Percentiles rank a stretch among this genome's conserved stretches.
These are phyloP conservation scores for Lycopodina hypogea DNA, from an alignment of 37 sponge, comb jelly and placozoan species.

Conservation along the genomic window DNA sequence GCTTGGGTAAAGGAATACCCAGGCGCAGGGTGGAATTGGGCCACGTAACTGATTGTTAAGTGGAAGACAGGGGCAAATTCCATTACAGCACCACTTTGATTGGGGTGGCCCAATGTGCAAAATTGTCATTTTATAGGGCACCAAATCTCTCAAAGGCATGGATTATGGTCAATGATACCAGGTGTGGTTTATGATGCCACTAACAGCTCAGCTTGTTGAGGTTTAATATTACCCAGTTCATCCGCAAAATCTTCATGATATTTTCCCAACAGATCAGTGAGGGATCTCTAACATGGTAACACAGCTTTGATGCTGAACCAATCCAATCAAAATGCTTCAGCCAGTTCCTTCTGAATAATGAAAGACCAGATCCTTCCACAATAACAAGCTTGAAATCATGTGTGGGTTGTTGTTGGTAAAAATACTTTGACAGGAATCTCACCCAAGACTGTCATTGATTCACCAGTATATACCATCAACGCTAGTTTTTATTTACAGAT, in stretches of 20 bases:
- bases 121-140: neutral
- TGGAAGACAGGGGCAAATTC: no score
- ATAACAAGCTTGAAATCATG: neutral
- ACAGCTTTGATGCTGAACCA: no score
- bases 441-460: neutral
- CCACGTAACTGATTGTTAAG: no score
- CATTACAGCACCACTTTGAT: slow-evolving; percentile 40
- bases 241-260: no score
- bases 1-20: no score
- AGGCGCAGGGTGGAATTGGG: no score
- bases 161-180: neutral
- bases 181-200: neutral
- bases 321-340: neutral
- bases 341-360: slow-evolving; percentile 25
- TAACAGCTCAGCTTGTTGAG: neutral
- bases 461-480: neutral
- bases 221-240: neutral
- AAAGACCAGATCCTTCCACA: no score
- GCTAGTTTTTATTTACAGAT: neutral
- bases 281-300: no score
- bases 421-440: neutral
- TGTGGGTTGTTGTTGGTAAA: no score
- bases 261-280: no score
- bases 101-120: slow-evolving; percentile 49
- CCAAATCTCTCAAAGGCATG: neutral